These are phyloP conservation scores for Stramonita haemastoma DNA, from an alignment of 2,888 invertebrate genomes.

Conservation along the genomic window DNA sequence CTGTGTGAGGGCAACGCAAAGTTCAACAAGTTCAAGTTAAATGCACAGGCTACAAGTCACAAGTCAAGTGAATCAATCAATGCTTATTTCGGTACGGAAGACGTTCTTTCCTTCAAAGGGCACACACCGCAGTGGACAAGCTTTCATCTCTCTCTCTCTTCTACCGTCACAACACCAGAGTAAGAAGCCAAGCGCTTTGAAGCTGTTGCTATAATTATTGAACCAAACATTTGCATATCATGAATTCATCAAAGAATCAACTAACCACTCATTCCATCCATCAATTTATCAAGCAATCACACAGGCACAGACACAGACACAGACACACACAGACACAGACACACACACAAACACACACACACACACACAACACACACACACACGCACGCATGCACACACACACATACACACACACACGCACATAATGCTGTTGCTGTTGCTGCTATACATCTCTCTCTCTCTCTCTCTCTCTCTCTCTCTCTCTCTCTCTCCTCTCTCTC, in stretches of 20 bases:
- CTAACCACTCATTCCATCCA: no score
- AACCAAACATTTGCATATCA: background rate
- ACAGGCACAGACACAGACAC: background rate
- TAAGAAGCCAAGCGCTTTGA: background rate
- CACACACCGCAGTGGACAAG: background rate
- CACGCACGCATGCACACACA: background rate
- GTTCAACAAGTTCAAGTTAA: background rate
- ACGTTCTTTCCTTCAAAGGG: background rate
- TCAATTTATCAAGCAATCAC: no score
- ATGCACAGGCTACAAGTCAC: background rate
- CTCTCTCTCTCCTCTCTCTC: background rate
- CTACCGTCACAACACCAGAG: background rate
- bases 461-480: background rate
- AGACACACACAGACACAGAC: conserved; percentile 25
- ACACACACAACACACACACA: background rate
- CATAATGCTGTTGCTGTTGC: background rate
- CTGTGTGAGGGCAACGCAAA: background rate
- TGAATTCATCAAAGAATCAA: no score
- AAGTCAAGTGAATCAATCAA: background rate
- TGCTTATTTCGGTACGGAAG: background rate
- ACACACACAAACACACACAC: conserved; percentile 17
- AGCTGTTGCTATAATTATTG: background rate
- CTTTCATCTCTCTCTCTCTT: background rate
- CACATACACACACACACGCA: background rate
- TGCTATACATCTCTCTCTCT: background rate